Conservation (phyloP, 2,113 vertebrate genomes). For the Calidris pugnax region DNA sequence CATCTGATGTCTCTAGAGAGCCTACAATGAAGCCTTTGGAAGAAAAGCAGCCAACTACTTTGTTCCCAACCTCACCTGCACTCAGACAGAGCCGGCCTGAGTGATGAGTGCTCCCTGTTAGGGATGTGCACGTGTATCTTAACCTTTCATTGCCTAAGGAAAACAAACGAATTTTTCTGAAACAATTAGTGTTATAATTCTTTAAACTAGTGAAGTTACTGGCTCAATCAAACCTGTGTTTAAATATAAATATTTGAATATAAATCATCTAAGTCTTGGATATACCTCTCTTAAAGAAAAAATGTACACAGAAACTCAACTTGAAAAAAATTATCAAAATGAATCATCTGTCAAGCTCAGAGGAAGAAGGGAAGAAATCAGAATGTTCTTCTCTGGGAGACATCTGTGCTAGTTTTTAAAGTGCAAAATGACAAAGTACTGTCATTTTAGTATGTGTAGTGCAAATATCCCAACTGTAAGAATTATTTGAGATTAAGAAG, state of each 20-base stretch:
- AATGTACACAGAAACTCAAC: not conserved
- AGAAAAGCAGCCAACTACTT: not conserved
- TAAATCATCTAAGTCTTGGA: not conserved
- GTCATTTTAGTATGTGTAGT: not conserved
- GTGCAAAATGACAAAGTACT: not conserved
- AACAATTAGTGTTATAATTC: not conserved
- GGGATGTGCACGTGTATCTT: not conserved
- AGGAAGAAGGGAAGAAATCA: not conserved
- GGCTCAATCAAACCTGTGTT: not conserved
- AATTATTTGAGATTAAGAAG: not conserved
- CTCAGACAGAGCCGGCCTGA: not conserved
- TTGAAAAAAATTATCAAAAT: not conserved
- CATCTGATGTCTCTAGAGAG: not conserved
- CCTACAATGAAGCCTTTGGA: not conserved
- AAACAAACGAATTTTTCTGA: not conserved
- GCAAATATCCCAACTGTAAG: not conserved
- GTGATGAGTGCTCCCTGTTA: not conserved
- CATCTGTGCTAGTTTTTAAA: not conserved
- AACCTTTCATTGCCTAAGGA: not conserved
- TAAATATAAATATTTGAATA: not conserved
- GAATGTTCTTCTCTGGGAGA: not conserved
- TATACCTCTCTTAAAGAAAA: not conserved
- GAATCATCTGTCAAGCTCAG: not conserved
- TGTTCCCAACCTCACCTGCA: not conserved
- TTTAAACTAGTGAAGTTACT: not conserved